A percentile compares a stretch with the other conserved stretches of the same genome.
These are phyloP conservation scores for Carposina sasakii DNA, from an alignment of 1,140 invertebrate species.

Conservation along the genomic window DNA sequence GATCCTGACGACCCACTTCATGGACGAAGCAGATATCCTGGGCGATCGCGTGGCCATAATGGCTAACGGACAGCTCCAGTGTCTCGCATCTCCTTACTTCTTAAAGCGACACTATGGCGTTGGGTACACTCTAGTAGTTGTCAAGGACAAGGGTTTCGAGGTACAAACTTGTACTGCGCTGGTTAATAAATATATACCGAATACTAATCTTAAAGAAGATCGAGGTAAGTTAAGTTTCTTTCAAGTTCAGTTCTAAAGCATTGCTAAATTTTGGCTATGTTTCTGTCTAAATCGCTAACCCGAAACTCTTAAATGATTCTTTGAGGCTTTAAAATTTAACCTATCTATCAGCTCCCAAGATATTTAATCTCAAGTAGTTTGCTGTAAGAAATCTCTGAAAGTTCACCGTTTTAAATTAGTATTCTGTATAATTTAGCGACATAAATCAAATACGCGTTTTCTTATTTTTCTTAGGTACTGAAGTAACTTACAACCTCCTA, in stretches of 20 bases:
- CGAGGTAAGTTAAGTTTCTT: constrained; percentile 37
- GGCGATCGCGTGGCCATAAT: constrained; percentile 95
- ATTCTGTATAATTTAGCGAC: too few relatives aligned
- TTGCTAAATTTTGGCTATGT: too few relatives aligned
- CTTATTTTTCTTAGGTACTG: constrained; percentile 56
- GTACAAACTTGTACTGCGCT: constrained; percentile 36
- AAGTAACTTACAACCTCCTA: constrained; percentile 70
- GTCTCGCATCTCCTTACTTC: constrained; percentile 74
- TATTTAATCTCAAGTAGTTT: too few relatives aligned
- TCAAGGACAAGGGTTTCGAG: constrained; percentile 45
- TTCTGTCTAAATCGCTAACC: too few relatives aligned
- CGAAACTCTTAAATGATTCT: too few relatives aligned
- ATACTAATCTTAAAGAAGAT: constrained; percentile 42
- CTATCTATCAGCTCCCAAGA: too few relatives aligned
- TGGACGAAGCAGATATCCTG: constrained; percentile 97
- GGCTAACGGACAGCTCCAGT: constrained; percentile 84
- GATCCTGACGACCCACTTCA: constrained; percentile 96
- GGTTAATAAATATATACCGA: constrained; percentile 47
- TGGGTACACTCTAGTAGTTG: constrained; percentile 81
- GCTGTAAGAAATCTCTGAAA: too few relatives aligned
- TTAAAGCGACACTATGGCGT: constrained; percentile 82
- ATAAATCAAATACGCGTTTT: too few relatives aligned
- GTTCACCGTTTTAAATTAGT: too few relatives aligned
- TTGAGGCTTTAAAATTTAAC: too few relatives aligned
- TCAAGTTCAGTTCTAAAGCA: too few relatives aligned